Evolutionary conservation across 1,140 invertebrate species (phyloP).

Genomic region (Micrasema longulum): DNA sequence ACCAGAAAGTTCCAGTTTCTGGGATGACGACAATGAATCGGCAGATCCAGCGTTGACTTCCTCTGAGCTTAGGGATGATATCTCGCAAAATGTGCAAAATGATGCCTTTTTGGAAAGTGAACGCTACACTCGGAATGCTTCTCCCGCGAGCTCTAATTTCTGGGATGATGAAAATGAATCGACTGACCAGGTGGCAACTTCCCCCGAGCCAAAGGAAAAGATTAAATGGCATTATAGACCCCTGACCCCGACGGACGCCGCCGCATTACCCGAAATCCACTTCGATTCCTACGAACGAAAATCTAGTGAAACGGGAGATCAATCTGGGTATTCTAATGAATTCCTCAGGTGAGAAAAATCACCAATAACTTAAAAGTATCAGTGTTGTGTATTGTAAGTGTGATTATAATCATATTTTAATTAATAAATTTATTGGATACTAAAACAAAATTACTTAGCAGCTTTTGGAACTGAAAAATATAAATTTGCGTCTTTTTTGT

Average conservation of each 20-base stretch:
- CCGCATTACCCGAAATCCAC: conserved; percentile 62
- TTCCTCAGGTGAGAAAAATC: conserved; percentile 65
- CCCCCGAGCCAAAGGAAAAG: conserved; percentile 58
- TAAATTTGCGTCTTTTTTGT: too few species aligned
- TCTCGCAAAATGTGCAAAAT: neutral
- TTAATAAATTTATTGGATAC: too few species aligned
- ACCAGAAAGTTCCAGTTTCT: conserved; percentile 10
- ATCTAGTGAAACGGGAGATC: conserved; percentile 55
- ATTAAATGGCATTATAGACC: conserved; percentile 64
- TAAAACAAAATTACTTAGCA: too few species aligned
- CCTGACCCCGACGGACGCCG: conserved; percentile 57
- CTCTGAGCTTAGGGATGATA: conserved; percentile 3
- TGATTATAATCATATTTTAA: conserved; percentile 7
- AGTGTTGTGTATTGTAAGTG: conserved; percentile 10
- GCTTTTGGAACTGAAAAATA: too few species aligned
- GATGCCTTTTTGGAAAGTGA: neutral
- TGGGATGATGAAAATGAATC: conserved; percentile 56
- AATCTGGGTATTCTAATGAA: conserved; percentile 61
- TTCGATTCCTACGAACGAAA: conserved; percentile 65
- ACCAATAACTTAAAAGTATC: conserved; percentile 3
- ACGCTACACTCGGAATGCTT: neutral
- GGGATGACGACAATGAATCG: conserved; percentile 49
- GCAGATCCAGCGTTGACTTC: neutral
- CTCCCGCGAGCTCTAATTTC: conserved; percentile 53
- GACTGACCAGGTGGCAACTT: conserved; percentile 48